Base-by-base conservation (phyloP, 2,797 vertebrate species). In the Hypotaenidia okinawae region DNA sequence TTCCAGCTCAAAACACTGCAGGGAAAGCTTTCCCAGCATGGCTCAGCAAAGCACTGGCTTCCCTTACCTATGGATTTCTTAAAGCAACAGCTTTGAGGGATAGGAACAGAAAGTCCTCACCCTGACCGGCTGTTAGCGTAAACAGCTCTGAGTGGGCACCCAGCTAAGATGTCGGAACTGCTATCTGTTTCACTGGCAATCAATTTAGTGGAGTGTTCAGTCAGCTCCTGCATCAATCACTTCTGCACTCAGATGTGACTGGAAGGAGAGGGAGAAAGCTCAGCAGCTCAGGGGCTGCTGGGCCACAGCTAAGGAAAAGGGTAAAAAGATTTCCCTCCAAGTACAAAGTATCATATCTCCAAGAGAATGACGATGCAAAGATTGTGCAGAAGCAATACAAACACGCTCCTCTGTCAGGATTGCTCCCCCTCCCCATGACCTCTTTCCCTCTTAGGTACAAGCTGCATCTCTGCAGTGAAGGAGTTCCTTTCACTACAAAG, bases 91-190 rank as follows among this genome's bases (percentile, higher is more conserved):
- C 57, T 93, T 52, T 69, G 79, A 73, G 43, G 59, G 55, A n/a
- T 18, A 43, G 1, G 6, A 94, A 49, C 49, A 86, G 63, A 23
- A 89, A 59, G 58, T 41, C 41, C 47, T 70, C 55, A 33, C 35
- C 47, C 69, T 87, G 92, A 94, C 94, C 47, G 75, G 91, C 79
- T 75, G 87, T 87, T 66, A 74, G 75, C 5, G n/a, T 62, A 82
- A 95, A 80, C 47, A 85, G 28, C 32, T 15, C 33, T 8, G 80
- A 88, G 80, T 13, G 19, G 76, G 74, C 83, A 85, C 76, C 84
- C 90, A 75, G 80, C 92, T 89, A 94, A 96, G 76, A 95, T 92
- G 91, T 93, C 84, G 27, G 86, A 90, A 47, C 82, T 57, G 70
- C 62, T 91, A 35, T 88, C 77, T 87, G 45, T 80, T 93, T 66